A percentile compares a stretch with the other conserved stretches of the same genome.
phyloP scores from a whole-genome alignment of 2,113 vertebrate species.

The Clarias magur region DNA sequence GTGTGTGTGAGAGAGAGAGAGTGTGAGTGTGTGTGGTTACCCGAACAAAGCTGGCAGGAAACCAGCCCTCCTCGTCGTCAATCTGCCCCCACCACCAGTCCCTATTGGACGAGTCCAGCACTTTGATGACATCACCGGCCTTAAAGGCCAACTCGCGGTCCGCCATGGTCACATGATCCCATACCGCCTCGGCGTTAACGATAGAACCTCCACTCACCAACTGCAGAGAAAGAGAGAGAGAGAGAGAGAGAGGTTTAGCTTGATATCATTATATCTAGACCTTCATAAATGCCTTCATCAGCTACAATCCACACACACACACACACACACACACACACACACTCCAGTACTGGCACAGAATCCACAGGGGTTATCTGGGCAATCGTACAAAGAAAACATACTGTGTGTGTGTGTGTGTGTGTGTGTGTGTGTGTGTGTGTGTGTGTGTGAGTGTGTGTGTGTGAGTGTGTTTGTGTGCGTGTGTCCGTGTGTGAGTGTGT shows the following conservation, averaged over 20 bases:
- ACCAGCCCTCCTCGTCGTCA: constrained; percentile 98
- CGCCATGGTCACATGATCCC: constrained; percentile 99
- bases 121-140: constrained; percentile 99
- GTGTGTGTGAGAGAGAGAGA: background rate
- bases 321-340: constrained; percentile 32
- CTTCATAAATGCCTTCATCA: background rate
- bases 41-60: constrained; percentile 99
- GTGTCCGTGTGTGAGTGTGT: background rate
- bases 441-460: constrained; percentile 7
- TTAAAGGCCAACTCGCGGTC: constrained; percentile 99
- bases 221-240: constrained; percentile 64
- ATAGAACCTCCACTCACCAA: constrained; percentile 98
- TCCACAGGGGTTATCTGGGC: constrained; percentile 43
- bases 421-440: background rate
- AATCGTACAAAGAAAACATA: constrained; percentile 57
- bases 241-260: background rate
- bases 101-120: constrained; percentile 99
- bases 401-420: background rate
- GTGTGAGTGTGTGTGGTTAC: constrained; percentile 75
- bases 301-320: background rate
- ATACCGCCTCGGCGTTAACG: constrained; percentile 99
- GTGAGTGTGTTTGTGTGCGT: background rate
- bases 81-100: constrained; percentile 99
- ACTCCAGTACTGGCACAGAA: background rate
- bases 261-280: background rate